These are phyloP conservation scores for Poliocrania exsul DNA, from an alignment of 2,797 vertebrate genomes.

Conservation along the genomic window DNA sequence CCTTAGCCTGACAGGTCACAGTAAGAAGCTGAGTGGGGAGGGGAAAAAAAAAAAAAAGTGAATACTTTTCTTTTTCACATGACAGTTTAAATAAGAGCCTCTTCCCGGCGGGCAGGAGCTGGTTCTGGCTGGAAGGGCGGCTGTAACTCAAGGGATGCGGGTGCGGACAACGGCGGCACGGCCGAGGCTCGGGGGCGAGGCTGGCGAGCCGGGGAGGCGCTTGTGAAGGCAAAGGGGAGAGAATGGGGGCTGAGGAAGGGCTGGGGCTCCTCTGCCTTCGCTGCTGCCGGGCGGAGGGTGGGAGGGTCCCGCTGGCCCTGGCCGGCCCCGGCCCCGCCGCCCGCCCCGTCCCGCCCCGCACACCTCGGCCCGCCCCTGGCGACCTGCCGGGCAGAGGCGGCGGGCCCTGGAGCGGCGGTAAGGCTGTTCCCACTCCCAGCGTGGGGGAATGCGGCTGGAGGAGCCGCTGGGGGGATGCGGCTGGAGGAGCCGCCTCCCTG, in stretches of 20 bases:
- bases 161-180: neutral
- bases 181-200: no score
- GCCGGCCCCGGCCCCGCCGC: neutral
- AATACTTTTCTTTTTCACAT: neutral
- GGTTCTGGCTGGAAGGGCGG: neutral
- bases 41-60: rapidly evolving
- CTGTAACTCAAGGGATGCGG: rapidly evolving
- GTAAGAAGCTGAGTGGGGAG: neutral
- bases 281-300: neutral
- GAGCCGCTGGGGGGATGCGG: neutral
- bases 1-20: neutral
- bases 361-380: neutral
- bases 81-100: rapidly evolving
- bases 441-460: neutral
- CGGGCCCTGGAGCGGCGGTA: neutral
- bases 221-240: no score
- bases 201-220: neutral
- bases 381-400: neutral
- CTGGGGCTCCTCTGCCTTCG: neutral
- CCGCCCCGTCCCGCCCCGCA: neutral
- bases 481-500: neutral
- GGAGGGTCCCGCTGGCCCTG: neutral
- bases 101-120: neutral
- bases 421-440: neutral
- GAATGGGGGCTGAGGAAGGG: no score